Conservation (phyloP, 2,888 invertebrate species). For the Chymomyza caudatula region DNA sequence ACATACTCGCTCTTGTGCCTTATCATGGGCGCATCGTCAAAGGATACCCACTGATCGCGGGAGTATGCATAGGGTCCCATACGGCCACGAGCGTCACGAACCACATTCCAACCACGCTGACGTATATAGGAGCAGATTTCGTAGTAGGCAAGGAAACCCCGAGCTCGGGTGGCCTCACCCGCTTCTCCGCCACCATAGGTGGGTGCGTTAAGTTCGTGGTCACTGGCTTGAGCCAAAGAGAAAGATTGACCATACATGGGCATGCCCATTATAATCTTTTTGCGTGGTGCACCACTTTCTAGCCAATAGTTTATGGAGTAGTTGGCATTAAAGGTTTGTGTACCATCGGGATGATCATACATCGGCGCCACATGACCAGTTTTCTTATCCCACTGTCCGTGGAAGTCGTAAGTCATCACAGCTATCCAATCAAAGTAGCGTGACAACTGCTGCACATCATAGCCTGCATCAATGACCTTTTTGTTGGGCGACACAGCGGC, state of each 20-base stretch:
- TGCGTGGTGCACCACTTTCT: constrained; percentile 86
- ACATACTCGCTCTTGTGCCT: constrained; percentile 90
- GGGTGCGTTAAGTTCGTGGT: constrained; percentile 85
- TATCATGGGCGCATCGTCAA: constrained; percentile 91
- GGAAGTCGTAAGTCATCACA: constrained; percentile 94
- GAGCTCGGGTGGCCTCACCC: constrained; percentile 90
- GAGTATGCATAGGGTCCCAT: constrained; percentile 92
- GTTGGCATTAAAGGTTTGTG: constrained; percentile 89
- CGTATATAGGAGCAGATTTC: constrained; percentile 91
- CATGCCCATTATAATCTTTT: constrained; percentile 90
- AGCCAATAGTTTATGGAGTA: constrained; percentile 94
- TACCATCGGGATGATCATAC: constrained; percentile 86
- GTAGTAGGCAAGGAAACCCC: constrained; percentile 93
- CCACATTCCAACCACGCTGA: constrained; percentile 87
- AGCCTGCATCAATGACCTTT: constrained; percentile 90
- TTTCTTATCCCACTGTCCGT: constrained; percentile 94
- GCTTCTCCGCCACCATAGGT: constrained; percentile 93
- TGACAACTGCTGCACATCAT: constrained; percentile 87
- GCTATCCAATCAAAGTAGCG: constrained; percentile 92
- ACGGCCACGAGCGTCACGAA: constrained; percentile 86
- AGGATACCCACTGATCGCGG: constrained; percentile 94
- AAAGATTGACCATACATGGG: constrained; percentile 95
- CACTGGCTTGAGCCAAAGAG: constrained; percentile 83
- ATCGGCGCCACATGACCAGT: constrained; percentile 94
- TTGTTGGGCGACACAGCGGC: constrained; percentile 92